These are phyloP conservation scores for Taenaris catops DNA, from an alignment of 2,888 invertebrate species.

Conservation along the genomic window DNA sequence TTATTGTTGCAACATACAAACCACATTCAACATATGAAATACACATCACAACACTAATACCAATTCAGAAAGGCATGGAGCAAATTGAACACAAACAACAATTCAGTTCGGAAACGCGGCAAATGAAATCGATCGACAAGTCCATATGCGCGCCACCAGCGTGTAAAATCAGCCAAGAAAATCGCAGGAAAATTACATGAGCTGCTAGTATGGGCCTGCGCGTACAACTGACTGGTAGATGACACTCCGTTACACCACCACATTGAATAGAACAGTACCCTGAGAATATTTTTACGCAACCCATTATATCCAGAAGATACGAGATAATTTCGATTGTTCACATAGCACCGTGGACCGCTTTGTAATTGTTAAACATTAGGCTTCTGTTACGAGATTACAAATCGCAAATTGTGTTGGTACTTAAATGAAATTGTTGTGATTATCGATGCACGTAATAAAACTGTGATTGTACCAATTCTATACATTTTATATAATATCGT, in stretches of 20 bases:
- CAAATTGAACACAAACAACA: background rate
- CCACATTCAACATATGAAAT: conserved; percentile 30
- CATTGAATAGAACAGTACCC: conserved; percentile 73
- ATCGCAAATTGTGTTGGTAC: background rate
- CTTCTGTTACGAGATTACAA: conserved; percentile 7
- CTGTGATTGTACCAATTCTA: too few species aligned
- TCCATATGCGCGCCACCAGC: conserved; percentile 11
- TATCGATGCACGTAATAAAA: too few species aligned
- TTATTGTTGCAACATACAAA: conserved; percentile 36
- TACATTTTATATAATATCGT: too few species aligned
- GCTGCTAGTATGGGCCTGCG: conserved; percentile 61
- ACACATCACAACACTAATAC: conserved; percentile 26
- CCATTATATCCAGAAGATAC: conserved; percentile 62
- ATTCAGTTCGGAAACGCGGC: conserved; percentile 1
- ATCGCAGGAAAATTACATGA: conserved; percentile 19
- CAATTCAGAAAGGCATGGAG: conserved; percentile 4
- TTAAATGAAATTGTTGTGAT: too few species aligned
- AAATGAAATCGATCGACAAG: background rate
- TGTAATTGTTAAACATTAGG: conserved; percentile 17
- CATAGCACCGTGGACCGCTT: conserved; percentile 39
- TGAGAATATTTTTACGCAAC: conserved; percentile 63
- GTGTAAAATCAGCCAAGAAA: conserved; percentile 11
- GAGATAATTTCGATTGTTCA: conserved; percentile 52
- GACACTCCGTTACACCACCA: conserved; percentile 64
- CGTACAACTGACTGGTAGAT: conserved; percentile 54